Evolutionary conservation across 2,797 vertebrate genomes (phyloP).

Genomic region (Lacerta bilineata): DNA sequence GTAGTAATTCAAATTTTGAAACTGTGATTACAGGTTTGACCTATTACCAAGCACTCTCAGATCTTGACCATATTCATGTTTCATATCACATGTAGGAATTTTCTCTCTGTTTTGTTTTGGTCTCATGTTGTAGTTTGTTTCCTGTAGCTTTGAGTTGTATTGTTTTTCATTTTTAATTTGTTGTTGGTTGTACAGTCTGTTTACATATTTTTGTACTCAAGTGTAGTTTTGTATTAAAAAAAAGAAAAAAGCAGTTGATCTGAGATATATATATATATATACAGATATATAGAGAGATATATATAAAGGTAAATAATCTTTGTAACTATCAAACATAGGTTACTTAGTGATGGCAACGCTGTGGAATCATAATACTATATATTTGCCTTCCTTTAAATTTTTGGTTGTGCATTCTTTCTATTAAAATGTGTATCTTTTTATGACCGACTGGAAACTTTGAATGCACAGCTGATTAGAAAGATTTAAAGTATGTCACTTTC

Average conservation of each 20-base stretch:
- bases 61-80: constrained; percentile 70
- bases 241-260: constrained; percentile 68
- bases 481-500: constrained; percentile 77
- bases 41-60: constrained; percentile 72
- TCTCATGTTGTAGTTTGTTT: constrained; percentile 61
- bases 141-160: constrained; percentile 71
- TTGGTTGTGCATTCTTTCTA: constrained; percentile 74
- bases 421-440: constrained; percentile 80
- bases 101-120: constrained; percentile 41
- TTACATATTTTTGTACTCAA: constrained; percentile 87
- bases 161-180: constrained; percentile 58
- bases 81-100: constrained; percentile 61
- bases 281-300: constrained; percentile 18
- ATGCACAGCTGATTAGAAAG: constrained; percentile 78
- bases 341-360: constrained; percentile 73
- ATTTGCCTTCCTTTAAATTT: constrained; percentile 79
- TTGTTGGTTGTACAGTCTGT: constrained; percentile 82
- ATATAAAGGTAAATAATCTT: constrained; percentile 74
- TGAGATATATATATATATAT: constrained; percentile 47
- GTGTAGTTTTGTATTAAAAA: constrained; percentile 83
- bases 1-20: constrained; percentile 75
- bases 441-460: constrained; percentile 77
- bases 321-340: constrained; percentile 78
- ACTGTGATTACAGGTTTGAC: constrained; percentile 80
- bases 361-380: constrained; percentile 76